Base-by-base conservation (phyloP, 2,113 vertebrate species). In the Colinus virginianus region DNA sequence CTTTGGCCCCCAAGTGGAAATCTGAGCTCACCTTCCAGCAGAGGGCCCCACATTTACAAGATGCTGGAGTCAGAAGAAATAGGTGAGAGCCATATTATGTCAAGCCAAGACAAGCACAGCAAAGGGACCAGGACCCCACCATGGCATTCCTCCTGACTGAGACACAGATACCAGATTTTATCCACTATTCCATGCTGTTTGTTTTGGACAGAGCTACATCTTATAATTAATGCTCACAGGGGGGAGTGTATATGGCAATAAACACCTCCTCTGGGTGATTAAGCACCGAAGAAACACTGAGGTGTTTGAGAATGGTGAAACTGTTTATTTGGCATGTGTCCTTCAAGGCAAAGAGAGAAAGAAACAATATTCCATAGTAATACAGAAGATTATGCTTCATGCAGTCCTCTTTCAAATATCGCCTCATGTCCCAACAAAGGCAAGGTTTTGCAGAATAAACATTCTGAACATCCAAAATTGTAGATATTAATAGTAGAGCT, bases 321-420 rank as follows among this genome's bases (percentile, higher is more conserved):
- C 74, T 87, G 48, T 64, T 93, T 72, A 84, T 55, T 72, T 38
- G 61, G 61, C 21, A 18, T n/a, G 28, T 7, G 55, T 71, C 87
- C 75, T 63, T 78, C 59, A 72, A 25, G 72, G 26, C 42, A 84
- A 38, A 81, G 28, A 46, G 6, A 59, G 16, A 38, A 49, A 63
- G 55, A 87, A 74, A 80, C 48, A 64, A 69, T 87, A 95, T 84
- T 78, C 45, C 45, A 61, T 43, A 77, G 74, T 17, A 45, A 94
- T 74, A 69, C 38, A 84, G 81, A 90, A 74, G 13, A 89, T 36
- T n/a, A 42, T 61, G 66, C 45, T 46, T 88, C 49, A 42, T 26
- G 18, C 92, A 87, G 56, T 66, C 55, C 7, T 61, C 55, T 74
- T 86, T 70, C 86, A 49, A 40, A n/a, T 59, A 72, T 22, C 55